Conservation (phyloP, 2,888 invertebrate species). For the Creontiades dilutus region DNA sequence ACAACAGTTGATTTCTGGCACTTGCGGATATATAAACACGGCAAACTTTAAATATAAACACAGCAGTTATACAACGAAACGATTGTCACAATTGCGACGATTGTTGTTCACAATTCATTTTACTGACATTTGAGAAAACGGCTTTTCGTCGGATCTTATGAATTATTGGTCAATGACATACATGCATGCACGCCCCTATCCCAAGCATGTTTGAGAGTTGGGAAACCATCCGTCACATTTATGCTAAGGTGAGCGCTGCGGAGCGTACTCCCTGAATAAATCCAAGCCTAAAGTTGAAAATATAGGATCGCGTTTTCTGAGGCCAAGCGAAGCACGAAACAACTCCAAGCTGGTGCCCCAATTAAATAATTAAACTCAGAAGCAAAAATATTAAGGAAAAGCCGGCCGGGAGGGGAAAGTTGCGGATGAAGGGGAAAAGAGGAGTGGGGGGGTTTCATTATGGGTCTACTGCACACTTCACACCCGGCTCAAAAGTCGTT, state of each 20-base stretch:
- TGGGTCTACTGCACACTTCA: conserved; percentile 47
- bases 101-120: too few relatives aligned
- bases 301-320: conserved; percentile 10
- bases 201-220: too few relatives aligned
- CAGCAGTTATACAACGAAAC: too few relatives aligned
- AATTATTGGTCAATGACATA: too few relatives aligned
- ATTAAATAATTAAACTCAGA: conserved; percentile 55
- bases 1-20: too few relatives aligned
- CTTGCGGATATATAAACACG: too few relatives aligned
- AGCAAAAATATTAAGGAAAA: conserved; percentile 48
- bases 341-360: conserved; percentile 44
- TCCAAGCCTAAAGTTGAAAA: conserved; percentile 29
- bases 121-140: too few relatives aligned
- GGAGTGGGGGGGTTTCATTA: conserved; percentile 35
- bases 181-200: too few relatives aligned
- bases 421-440: background rate
- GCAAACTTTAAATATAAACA: too few relatives aligned
- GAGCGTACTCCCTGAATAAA: background rate
- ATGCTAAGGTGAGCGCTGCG: background rate
- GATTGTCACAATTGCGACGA: too few relatives aligned
- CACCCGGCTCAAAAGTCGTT: conserved; percentile 65
- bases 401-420: conserved; percentile 24
- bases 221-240: background rate
- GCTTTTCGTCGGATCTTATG: too few relatives aligned
- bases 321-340: conserved; percentile 38